Evolutionary conservation across 2,797 vertebrate genomes (phyloP).

Genomic region (Characodon lateralis): DNA sequence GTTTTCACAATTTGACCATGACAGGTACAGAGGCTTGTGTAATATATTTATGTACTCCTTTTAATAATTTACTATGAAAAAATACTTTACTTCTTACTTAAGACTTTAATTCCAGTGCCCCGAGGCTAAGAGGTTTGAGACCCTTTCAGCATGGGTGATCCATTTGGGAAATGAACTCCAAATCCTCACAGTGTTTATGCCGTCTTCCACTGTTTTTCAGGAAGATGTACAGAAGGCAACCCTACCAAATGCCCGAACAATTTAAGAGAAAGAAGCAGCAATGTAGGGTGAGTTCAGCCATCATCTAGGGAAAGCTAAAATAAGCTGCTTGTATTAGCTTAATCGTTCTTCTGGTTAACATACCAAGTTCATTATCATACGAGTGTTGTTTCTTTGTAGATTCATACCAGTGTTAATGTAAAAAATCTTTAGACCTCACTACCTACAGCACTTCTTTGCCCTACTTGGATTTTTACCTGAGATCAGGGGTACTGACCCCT

Average conservation of each 20-base stretch:
- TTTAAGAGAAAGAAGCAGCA: background rate
- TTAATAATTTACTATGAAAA: conserved; percentile 14
- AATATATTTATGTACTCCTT: background rate
- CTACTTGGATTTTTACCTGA: background rate
- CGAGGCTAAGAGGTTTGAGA: conserved; percentile 1
- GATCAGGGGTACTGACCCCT: background rate
- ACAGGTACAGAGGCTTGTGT: background rate
- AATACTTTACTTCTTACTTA: background rate
- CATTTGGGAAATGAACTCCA: conserved; percentile 12
- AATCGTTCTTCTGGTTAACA: background rate
- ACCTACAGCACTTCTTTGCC: background rate
- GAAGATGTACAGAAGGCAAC: background rate
- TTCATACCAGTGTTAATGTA: background rate
- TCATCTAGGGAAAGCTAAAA: background rate
- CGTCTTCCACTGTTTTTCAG: background rate
- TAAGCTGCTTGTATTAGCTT: background rate
- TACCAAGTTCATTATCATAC: background rate
- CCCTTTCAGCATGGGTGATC: conserved; percentile 11
- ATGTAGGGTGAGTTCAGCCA: background rate
- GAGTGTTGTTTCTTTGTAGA: background rate
- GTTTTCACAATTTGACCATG: background rate
- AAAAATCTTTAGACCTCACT: background rate
- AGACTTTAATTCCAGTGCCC: conserved; percentile 3
- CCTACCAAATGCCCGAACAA: background rate
- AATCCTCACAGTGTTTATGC: conserved; percentile 12